Evolutionary conservation across 2,888 invertebrate genomes (phyloP), one percentile per base, ranked within the genome.

Genomic region (Heliconius hortense): DNA sequence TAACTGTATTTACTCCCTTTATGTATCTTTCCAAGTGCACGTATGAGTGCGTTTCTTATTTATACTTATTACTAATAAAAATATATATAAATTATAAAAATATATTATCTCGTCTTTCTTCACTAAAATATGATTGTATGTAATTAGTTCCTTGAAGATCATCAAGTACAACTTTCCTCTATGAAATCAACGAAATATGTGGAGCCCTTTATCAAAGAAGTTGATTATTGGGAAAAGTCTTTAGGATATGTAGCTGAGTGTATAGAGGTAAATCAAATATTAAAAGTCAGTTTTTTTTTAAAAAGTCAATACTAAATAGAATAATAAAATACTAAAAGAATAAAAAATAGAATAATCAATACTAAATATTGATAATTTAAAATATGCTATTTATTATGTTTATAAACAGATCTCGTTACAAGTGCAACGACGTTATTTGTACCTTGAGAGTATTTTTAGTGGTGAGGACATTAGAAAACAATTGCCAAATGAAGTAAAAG

Each of bases 161-260:
- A 98, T 86, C 96, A 97, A 91, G 96, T 97, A 35, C 96, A 96
- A 82, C 92, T 98, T 68, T 96, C 97, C 0, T 95, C 97, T 0
- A 98, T 98, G 97, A 98, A 98, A 88, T 96, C 97, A 0, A 98
- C 98, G 0, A 95, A 96, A 84, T 97, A 96, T 89, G 97, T 98
- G 0, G 97, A 97, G 85, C 97, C 98, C 0, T 98, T 98, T 86
- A 95, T 96, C 63, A 95, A 95, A 84, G 96, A 97, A 85, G 97
- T 98, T 0, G 97, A 98, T 84, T 96, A 96, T 85, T 98, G 98
- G 98, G 98, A 98, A 88, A 96, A 97, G 82, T 95, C 96, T 0
- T 90, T 98, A 76, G 97, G 97, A 4, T 96, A 96, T 78, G 96
- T 98, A 13, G 95, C 96, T 77, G 98, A 98, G 89, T 96, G 96